A percentile compares a stretch with the other conserved stretches of the same genome.
Evolutionary conservation across 2,888 invertebrate genomes (phyloP).

Genomic region (Megalurothrips usitatus): DNA sequence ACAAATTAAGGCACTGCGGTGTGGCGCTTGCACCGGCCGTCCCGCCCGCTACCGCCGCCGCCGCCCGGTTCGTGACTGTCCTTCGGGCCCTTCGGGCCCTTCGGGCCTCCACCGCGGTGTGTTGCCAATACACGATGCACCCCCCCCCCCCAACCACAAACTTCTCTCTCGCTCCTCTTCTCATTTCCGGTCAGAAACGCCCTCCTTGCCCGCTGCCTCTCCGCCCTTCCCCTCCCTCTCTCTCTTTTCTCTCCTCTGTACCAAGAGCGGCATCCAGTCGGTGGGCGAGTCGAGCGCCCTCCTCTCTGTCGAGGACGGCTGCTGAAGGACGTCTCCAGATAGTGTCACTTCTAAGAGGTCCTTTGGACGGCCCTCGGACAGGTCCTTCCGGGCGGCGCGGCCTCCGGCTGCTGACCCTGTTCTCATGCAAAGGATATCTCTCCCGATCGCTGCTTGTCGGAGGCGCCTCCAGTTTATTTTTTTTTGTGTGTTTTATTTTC

Average conservation of each 20-base stretch:
- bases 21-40: not conserved
- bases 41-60: not conserved
- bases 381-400: not conserved
- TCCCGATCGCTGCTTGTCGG: no score
- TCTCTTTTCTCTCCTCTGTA: not conserved
- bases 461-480: no score
- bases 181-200: not conserved
- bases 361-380: no score
- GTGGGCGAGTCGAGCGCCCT: not conserved
- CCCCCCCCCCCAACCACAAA: no score
- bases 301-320: not conserved
- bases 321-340: constrained; percentile 16
- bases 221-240: not conserved
- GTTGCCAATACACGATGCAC: no score
- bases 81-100: no score
- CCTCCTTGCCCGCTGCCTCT: not conserved
- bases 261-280: no score
- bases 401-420: no score
- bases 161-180: no score
- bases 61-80: not conserved
- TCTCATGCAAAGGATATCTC: no score
- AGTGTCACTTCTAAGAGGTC: constrained; percentile 20
- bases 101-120: no score
- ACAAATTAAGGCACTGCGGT: constrained; percentile 9
- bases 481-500: no score